Base-by-base conservation (phyloP, 2,888 invertebrate genomes). In the Heliconius cydno region DNA sequence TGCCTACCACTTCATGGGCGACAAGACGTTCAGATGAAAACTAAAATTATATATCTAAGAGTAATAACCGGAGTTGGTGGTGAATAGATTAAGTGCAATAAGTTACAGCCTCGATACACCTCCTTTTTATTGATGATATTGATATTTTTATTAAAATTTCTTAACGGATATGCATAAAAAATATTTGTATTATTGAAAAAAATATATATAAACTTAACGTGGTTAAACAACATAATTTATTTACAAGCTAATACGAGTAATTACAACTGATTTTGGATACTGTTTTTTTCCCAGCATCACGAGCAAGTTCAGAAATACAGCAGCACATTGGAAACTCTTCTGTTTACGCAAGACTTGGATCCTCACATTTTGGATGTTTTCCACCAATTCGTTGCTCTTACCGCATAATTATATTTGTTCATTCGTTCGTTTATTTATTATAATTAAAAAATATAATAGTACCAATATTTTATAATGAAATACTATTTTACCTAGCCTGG, bases 281-380 rank as follows among this genome's bases (percentile, higher is more conserved):
- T 81, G 86, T 85, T 86, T 86, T 6, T 85, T 86, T 96, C 97
- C 65, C 95, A 99, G 99, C 99, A 99, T 92, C 98, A 99, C 90
- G 98, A 99, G 89, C 98, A 99, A 96, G 99, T 99, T 34, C 98
- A 98, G 94, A 98, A 98, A 89, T 99, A 99, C 96, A 98, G 98
- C 92, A 97, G 98, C 84, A 99, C 99, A 0, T 92, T 99, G 91
- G 99, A 99, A 91, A 98, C 98, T 1, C 96, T 99, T 71, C 96
- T 99, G 68, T 99, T 99, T 94, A 99, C 99, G 0, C 98, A 98
- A 86, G 99, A 99, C 92, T 95, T 99, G 90, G 99, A 99, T 90
- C 97, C 98, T 5, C 99, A 99, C 91, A 99, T 99, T 88, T 94
- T 99, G 83, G 98, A 99, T 91, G 98, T 99, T 80, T 99, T 99